Evolutionary conservation across 2,888 invertebrate genomes (phyloP).

Genomic region (Patella pellucida): DNA sequence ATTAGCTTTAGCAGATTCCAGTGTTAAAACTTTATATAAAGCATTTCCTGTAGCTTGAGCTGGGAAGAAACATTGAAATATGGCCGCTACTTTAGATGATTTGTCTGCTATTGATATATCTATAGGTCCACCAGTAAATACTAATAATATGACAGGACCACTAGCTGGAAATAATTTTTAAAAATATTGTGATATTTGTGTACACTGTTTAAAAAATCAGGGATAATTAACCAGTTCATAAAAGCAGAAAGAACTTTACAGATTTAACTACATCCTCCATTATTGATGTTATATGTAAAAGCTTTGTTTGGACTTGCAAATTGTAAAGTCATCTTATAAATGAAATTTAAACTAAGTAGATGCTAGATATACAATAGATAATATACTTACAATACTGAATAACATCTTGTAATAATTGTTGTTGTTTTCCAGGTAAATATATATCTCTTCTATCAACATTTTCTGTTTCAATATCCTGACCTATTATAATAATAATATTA

Average conservation of each 20-base stretch:
- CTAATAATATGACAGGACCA: slow-evolving; percentile 50
- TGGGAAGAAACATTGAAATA: slow-evolving; percentile 63
- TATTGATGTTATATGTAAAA: too few species aligned
- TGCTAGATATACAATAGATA: not conserved
- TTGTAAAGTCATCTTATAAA: too few species aligned
- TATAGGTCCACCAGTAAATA: slow-evolving; percentile 49
- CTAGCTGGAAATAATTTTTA: slow-evolving; percentile 13
- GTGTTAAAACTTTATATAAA: slow-evolving; percentile 46
- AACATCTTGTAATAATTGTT: slow-evolving; percentile 52
- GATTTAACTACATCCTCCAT: too few species aligned
- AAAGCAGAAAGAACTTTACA: too few species aligned
- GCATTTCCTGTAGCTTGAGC: slow-evolving; percentile 63
- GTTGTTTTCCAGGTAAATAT: slow-evolving; percentile 56
- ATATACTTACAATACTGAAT: slow-evolving; percentile 35
- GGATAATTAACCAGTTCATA: not conserved
- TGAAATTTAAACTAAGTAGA: not conserved
- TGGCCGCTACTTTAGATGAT: slow-evolving; percentile 36
- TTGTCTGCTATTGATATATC: slow-evolving; percentile 43
- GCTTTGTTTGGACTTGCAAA: too few species aligned
- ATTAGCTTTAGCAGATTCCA: slow-evolving; percentile 40
- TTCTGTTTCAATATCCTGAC: slow-evolving; percentile 54
- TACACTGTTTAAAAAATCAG: too few species aligned
- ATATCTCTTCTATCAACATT: slow-evolving; percentile 52
- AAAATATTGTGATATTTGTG: too few species aligned
- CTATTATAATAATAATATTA: slow-evolving; percentile 25